Percentiles rank a stretch among this genome's conserved stretches.
Conservation (phyloP, 2,888 invertebrate genomes). For the Trypoxylon attenuatum region DNA sequence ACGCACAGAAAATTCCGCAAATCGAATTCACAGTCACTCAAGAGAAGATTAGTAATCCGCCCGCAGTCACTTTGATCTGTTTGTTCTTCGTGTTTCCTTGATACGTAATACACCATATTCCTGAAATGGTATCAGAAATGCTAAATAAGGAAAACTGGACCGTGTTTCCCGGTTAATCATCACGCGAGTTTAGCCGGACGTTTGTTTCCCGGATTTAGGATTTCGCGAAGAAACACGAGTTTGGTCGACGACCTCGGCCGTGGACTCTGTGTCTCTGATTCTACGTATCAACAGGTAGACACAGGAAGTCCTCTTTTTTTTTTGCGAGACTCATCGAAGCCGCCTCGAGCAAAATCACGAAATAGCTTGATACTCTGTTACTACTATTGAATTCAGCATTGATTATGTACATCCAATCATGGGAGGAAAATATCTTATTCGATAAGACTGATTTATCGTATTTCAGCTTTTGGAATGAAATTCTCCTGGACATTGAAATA, state of each 20-base stretch:
- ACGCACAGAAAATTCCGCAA: no score
- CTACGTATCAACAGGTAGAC: background rate
- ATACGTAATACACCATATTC: background rate
- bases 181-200: background rate
- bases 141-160: background rate
- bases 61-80: background rate
- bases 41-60: no score
- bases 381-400: no score
- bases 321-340: background rate
- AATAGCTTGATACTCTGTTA: slow-evolving; percentile 13
- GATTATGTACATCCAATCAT: no score
- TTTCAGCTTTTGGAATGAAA: no score
- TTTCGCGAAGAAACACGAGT: slow-evolving; percentile 31
- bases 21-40: no score
- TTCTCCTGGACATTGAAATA: no score
- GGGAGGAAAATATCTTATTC: no score
- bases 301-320: slow-evolving; percentile 8
- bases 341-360: background rate
- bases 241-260: slow-evolving; percentile 31
- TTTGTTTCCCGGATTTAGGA: slow-evolving; percentile 6
- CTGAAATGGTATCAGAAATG: background rate
- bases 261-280: slow-evolving; percentile 9
- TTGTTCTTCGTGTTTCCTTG: background rate
- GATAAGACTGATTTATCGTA: no score
- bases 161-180: slow-evolving; percentile 29